Base-by-base conservation (phyloP, 2,797 vertebrate genomes). In the Cyclopterus lumpus region DNA sequence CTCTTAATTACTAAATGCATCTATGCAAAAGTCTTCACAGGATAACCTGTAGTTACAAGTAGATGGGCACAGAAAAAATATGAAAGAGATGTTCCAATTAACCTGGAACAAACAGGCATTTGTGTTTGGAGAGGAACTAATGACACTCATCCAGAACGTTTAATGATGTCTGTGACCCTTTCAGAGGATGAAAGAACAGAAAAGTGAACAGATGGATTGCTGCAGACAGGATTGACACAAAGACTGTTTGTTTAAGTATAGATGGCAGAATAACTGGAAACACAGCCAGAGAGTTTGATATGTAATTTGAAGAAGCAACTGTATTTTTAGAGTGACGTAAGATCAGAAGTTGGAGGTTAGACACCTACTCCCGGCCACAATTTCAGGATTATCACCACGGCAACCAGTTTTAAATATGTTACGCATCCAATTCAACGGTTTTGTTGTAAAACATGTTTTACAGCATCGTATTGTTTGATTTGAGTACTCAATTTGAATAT, bases 151-250 rank as follows among this genome's bases (percentile, higher is more conserved):
- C 38, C 53, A 30, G 22, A 75, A 34, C 8, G 1, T 81, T 89
- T 81, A 14, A 68, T 75, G 71, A 88, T 7, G 54, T 36, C 83
- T 59, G 58, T 65, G 82, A 84, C 71, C 81, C 81, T 77, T 84
- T 86, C 76, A 86, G 79, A 68, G 72, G 74, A 84, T 82, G 70
- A 80, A 77, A 82, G 68, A 26, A 55, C 36, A 55, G 64, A 15
- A 28, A 71, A 68, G 54, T 24, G 73, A 84, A 40, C 67, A 67
- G 61, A 67, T 64, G 18, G 68, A 66, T 32, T 20, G 20, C 38
- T 55, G 22, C 55, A 46, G 55, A 65, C 34, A 30, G 58, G 57
- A 15, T 8, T 0, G 67, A 67, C 51, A 42, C 53, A 66, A 61
- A 61, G 36, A 49, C 2, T 46, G 49, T 51, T 4, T 44, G 24